Evolutionary conservation across 2,888 invertebrate species (phyloP).

Genomic region (Horisme vitalbata): DNA sequence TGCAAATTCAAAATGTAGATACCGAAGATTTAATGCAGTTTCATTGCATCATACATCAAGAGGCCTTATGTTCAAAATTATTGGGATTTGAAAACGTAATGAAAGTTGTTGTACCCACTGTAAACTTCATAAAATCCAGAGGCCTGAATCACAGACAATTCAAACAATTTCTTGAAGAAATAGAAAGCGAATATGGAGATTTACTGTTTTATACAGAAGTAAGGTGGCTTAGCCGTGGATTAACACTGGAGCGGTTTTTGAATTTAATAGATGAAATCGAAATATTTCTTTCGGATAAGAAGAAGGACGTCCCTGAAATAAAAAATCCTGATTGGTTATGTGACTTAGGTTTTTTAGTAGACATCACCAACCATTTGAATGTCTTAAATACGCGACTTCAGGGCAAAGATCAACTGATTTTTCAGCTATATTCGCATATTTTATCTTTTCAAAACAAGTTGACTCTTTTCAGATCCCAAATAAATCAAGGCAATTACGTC

Average conservation of each 20-base stretch:
- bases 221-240: too few relatives aligned
- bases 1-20: conserved; percentile 13
- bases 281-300: too few relatives aligned
- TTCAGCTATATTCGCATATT: conserved; percentile 12
- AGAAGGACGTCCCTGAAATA: conserved; percentile 16
- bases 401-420: conserved; percentile 23
- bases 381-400: conserved; percentile 20
- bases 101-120: conserved; percentile 19
- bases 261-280: too few relatives aligned
- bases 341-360: neutral
- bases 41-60: conserved; percentile 18
- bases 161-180: too few relatives aligned
- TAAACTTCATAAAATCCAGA: conserved; percentile 29
- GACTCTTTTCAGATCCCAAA: conserved; percentile 18
- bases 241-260: too few relatives aligned
- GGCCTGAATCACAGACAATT: conserved; percentile 13
- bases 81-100: conserved; percentile 23
- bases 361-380: too few relatives aligned
- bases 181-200: too few relatives aligned
- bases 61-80: conserved; percentile 20
- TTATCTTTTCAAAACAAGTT: conserved; percentile 8
- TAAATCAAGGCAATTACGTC: conserved; percentile 20
- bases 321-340: conserved; percentile 25
- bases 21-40: conserved; percentile 24
- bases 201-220: too few relatives aligned